Base-by-base conservation (phyloP, 2,113 vertebrate species). In the Pteruthius melanotis region DNA sequence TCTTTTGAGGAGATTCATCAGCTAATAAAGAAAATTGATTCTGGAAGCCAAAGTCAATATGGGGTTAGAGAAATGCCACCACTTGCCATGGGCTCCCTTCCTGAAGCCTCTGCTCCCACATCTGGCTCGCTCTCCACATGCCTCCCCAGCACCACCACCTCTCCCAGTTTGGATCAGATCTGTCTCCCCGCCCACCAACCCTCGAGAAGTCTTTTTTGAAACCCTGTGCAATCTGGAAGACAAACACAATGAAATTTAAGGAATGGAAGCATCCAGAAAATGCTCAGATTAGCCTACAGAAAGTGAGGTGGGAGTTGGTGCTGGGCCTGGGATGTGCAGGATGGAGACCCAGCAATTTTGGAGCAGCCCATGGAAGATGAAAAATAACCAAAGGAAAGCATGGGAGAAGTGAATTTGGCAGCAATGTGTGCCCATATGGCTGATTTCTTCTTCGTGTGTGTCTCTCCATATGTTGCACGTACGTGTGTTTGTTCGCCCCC, bases 1-100 rank as follows among this genome's bases (percentile, higher is more conserved):
- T 93, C 96, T 97, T 97, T 95, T 89, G 86, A 96, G 89, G 81
- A 95, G 97, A 97, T 97, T 97, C 97, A 97, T 97, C 98, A 97
- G 93, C 97, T 98, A 98, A 98, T 98, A 98, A 97, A 97, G 97
- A 94, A 97, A 98, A 98, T 97, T 97, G 97, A 97, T 96, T 97
- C 95, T 87, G 86, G 94, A 89, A 97, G 96, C 83, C 96, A 93
- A 93, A 97, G 97, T 98, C 97, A 95, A 97, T 97, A 95, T 0
- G 24, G 95, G 97, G 95, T 96, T 95, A 96, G 95, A 84, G 90
- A 95, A 94, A 94, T 4, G 19, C 54, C 60, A 20, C 6, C 4
- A 9, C 28, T 57, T 11, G 27, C 80, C 22, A 1, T 21, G 78
- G 71, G 39, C 63, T 87, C 19, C 28, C 65, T 93, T 85, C 84